phyloP scores from a whole-genome alignment of 2,797 vertebrate species.

The Labroides dimidiatus region DNA sequence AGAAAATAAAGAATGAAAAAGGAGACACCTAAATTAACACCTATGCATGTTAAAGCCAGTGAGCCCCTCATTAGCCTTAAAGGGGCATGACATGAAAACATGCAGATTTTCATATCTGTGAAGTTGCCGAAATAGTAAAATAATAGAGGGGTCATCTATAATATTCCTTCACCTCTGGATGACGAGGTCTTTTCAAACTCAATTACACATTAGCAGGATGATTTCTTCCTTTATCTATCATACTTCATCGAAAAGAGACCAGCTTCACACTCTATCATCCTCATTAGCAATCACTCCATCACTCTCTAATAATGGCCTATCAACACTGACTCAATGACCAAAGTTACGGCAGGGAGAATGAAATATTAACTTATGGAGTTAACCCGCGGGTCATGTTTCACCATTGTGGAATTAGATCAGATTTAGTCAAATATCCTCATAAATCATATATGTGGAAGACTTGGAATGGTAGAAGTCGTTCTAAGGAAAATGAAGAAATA shows the following conservation, averaged over 20 bases:
- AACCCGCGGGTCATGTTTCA: conserved; percentile 67
- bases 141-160: conserved; percentile 71
- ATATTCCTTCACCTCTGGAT: conserved; percentile 69
- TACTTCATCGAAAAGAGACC: conserved; percentile 80
- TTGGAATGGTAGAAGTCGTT: conserved; percentile 37
- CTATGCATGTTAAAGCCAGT: conserved; percentile 39
- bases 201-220: conserved; percentile 81
- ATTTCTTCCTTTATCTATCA: conserved; percentile 82
- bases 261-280: conserved; percentile 69
- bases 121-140: conserved; percentile 70
- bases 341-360: conserved; percentile 77
- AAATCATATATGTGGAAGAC: conserved; percentile 51
- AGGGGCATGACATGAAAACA: conserved; percentile 70
- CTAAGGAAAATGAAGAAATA: conserved; percentile 15
- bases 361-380: conserved; percentile 83
- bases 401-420: conserved; percentile 67
- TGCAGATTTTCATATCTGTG: conserved; percentile 61
- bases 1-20: too few relatives aligned
- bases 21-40: conserved; percentile 43
- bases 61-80: conserved; percentile 59
- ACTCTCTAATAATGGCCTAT: conserved; percentile 84
- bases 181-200: conserved; percentile 83
- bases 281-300: conserved; percentile 84
- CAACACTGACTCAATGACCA: conserved; percentile 80
- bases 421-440: conserved; percentile 58